Conservation (phyloP, 2,888 invertebrate species). For the Lymantria dispar region DNA sequence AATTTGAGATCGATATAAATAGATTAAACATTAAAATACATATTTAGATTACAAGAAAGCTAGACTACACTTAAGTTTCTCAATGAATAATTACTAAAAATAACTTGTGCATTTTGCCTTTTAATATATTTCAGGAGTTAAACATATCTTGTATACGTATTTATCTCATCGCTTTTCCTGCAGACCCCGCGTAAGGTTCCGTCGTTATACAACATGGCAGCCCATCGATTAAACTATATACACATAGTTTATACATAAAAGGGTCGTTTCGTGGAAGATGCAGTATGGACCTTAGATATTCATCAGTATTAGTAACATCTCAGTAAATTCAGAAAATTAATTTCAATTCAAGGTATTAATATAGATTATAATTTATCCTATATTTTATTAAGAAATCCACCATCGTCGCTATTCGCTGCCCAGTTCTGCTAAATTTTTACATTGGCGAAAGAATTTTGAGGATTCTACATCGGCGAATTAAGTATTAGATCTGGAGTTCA, state of each 20-base stretch:
- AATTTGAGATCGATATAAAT: too few relatives aligned
- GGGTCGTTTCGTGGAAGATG: conserved; percentile 29
- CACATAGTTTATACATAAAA: conserved; percentile 29
- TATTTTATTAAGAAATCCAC: conserved; percentile 17
- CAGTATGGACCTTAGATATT: conserved; percentile 37
- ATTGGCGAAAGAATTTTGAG: conserved; percentile 17
- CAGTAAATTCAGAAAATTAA: conserved; percentile 27
- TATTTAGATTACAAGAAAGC: too few relatives aligned
- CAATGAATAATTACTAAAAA: conserved; percentile 3
- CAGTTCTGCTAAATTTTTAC: conserved; percentile 35
- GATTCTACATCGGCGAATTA: not conserved
- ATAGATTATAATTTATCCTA: conserved; percentile 28
- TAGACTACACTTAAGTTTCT: too few relatives aligned
- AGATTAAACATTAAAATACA: too few relatives aligned
- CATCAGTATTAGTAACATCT: conserved; percentile 37
- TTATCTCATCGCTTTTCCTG: conserved; percentile 56
- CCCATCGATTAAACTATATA: conserved; percentile 34
- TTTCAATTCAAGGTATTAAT: conserved; percentile 35
- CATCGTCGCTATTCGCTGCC: conserved; percentile 18
- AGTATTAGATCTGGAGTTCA: not conserved
- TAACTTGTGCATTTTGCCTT: conserved; percentile 33
- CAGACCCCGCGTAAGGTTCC: conserved; percentile 52
- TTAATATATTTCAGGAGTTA: conserved; percentile 55
- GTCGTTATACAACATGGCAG: conserved; percentile 39
- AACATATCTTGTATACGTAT: conserved; percentile 35